Evolutionary conservation across 2,113 vertebrate genomes (phyloP), one percentile per base, ranked within the genome.

Genomic region (Mesitornis unicolor): DNA sequence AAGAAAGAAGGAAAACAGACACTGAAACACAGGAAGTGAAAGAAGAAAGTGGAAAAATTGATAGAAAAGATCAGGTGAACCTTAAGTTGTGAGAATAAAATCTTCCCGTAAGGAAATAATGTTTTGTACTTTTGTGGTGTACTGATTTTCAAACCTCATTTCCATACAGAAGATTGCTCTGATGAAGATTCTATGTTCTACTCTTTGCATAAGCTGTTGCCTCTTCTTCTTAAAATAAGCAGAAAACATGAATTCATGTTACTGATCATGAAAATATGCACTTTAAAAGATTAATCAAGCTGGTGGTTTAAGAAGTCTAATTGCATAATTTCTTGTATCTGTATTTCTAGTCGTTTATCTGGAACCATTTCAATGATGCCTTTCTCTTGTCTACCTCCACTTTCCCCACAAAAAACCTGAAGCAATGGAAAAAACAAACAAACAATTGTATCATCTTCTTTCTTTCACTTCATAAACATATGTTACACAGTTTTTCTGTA

Each of bases 331-430:
- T 68, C 15, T 57, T 3, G 16, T 26, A n/a, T 51, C 25, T 7
- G 6, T 56, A 76, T 86, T 92, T 89, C 21, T 61, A 31, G 18
- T 31, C 7, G 68, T 79, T 59, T 63, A 19, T 47, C 40, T 87
- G 31, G 22, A 90, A 48, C 5, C 13, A 35, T 70, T 84, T 65
- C 10, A 56, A 8, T 22, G 4, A 60, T 40, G 24, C 3, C 6
- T 56, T 65, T 61, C 10, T 61, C 22, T 26, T 47, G 2, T 73
- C 17, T 42, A 17, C 40, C 10, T 73, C 10, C 17, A 10, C 50
- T 75, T 53, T 13, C 3, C 2, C 7, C 10, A 33, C 2, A 33
- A 56, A 29, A 18, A 2, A 0, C 14, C 24, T 17, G 22, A 64
- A 53, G 11, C 22, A 65, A 42, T 8, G 3, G 5, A 36, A 92